phyloP scores from a whole-genome alignment of 2,888 invertebrate genomes.

The Drosophila helvetica region DNA sequence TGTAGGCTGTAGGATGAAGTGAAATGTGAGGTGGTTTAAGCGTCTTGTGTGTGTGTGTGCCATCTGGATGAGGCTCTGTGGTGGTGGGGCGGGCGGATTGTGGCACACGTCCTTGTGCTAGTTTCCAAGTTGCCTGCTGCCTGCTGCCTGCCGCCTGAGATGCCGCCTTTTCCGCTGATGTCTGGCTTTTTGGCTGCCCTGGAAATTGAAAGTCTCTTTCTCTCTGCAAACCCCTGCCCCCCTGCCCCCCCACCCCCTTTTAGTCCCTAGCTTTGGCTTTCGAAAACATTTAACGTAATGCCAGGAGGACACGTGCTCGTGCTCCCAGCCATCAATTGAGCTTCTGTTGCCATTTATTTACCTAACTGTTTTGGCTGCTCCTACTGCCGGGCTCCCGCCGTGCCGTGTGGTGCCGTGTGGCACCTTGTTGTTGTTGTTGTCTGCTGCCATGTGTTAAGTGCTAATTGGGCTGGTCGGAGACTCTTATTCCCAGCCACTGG shows the following conservation, averaged over 20 bases:
- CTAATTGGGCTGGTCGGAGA: constrained; percentile 72
- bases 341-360: constrained; percentile 75
- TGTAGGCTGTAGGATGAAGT: constrained; percentile 26
- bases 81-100: not conserved
- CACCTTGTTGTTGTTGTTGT: not conserved
- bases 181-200: constrained; percentile 74
- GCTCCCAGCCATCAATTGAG: constrained; percentile 69
- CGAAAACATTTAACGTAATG: constrained; percentile 70
- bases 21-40: constrained; percentile 45
- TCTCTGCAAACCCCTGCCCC: not conserved
- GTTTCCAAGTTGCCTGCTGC: constrained; percentile 64
- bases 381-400: too few species aligned
- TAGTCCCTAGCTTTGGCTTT: constrained; percentile 6
- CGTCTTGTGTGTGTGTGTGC: constrained; percentile 35
- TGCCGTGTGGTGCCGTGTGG: constrained; percentile 10
- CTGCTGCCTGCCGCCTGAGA: constrained; percentile 37
- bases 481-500: constrained; percentile 14
- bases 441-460: constrained; percentile 70
- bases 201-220: constrained; percentile 77
- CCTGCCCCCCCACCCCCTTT: not conserved
- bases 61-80: too few species aligned
- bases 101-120: constrained; percentile 75
- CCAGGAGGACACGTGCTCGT: constrained; percentile 66
- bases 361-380: constrained; percentile 48
- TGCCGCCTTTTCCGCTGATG: constrained; percentile 63